Evolutionary conservation across 2,888 invertebrate species (phyloP), one percentile per base, ranked within the genome.

Genomic region (Apantesis nais): DNA sequence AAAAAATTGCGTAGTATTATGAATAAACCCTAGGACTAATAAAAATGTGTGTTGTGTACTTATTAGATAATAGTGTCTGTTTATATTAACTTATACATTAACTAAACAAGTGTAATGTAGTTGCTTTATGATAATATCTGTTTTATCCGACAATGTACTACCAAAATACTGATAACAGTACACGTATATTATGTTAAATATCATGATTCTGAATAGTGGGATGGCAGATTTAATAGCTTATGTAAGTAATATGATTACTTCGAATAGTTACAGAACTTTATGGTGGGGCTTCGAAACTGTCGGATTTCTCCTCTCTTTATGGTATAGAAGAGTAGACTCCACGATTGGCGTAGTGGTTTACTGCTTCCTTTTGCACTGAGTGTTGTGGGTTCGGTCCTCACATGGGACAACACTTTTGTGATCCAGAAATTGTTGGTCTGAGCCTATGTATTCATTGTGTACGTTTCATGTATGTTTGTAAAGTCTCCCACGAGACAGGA

Each of bases 131-230:
- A 63, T 63, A 63, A 34, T 65, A 52, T 65, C 19, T 65, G 31
- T 22, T 48, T 65, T 65, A 65, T 65, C 65, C 65, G 52, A 9
- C 52, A 22, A 34, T 34, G 65, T 52, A 63, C 63, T 44, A 44
- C 63, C 41, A 41, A 41, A 44, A 44, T 29, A 63, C 41, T 44
- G 63, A 63, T 63, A 63, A 63, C 41, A 29, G 39, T 41, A 25
- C 41, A 44, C 11, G 29, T 44, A 48, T 63, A 22, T 29, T 41
- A 25, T 62, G 61, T 61, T 16, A 31, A 34, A 61, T 34, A n/a
- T 39, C n/a, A 37, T 37, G 14, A 14, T 37, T 39, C 62, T 39
- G 16, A 62, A 62, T 52, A 55, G 12, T 3, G 25, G 55, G 52
- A n/a, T 52, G 9, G n/a, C 11, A n/a, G n/a, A 52, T 52, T 52